Conservation (phyloP, 2,888 invertebrate genomes). For the Caenorhabditis sinica region DNA sequence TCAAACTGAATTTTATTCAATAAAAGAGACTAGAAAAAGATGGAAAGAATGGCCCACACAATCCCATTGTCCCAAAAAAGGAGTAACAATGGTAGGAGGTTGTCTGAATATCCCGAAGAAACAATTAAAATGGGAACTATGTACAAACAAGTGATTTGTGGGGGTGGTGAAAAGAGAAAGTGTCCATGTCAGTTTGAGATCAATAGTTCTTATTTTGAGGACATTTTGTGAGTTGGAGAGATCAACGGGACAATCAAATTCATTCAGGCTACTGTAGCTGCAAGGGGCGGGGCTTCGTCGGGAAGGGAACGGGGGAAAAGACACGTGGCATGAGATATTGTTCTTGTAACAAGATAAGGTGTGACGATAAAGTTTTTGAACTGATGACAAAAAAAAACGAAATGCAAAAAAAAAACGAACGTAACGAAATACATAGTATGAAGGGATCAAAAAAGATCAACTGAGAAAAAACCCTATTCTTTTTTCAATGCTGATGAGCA, state of each 20-base stretch:
- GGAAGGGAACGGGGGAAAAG: conserved; percentile 25
- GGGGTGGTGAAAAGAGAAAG: conserved; percentile 1
- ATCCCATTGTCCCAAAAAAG: conserved; percentile 21
- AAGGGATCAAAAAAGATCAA: conserved; percentile 14
- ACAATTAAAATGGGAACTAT: conserved; percentile 52
- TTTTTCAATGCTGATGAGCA: conserved; percentile 65
- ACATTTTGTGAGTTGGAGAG: conserved; percentile 34
- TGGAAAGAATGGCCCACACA: conserved; percentile 45
- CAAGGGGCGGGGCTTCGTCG: neutral
- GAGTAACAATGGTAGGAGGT: conserved; percentile 30
- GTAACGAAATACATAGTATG: conserved; percentile 59
- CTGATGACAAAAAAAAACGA: conserved; percentile 23
- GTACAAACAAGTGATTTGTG: conserved; percentile 63
- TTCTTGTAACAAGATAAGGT: conserved; percentile 51
- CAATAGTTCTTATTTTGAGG: conserved; percentile 25
- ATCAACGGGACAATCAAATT: conserved; percentile 41
- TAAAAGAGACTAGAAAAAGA: conserved; percentile 54
- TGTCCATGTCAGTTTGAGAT: conserved; percentile 33
- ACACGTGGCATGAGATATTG: conserved; percentile 64
- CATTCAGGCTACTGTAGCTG: conserved; percentile 63
- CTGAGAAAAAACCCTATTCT: conserved; percentile 62
- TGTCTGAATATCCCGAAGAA: conserved; percentile 57
- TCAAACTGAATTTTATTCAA: conserved; percentile 65
- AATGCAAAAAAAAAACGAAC: conserved; percentile 30
- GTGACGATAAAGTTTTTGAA: conserved; percentile 7